phyloP scores from a whole-genome alignment of 2,113 vertebrate species.

The Stercorarius parasiticus region DNA sequence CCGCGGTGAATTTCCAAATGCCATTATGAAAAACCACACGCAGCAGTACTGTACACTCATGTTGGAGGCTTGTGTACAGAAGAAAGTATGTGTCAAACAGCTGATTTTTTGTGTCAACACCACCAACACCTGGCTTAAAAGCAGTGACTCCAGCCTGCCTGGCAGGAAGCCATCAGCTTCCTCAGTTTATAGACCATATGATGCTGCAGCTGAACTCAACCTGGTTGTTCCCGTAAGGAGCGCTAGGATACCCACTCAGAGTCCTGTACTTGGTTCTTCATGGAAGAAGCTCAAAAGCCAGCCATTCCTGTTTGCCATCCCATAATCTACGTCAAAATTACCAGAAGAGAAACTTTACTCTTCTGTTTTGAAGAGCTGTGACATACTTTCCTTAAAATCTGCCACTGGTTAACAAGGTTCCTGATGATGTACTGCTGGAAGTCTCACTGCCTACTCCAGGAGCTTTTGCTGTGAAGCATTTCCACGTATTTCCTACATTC shows the following conservation, averaged over 20 bases:
- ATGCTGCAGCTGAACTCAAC: background rate
- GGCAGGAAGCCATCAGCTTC: background rate
- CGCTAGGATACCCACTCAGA: background rate
- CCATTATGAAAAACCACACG: background rate
- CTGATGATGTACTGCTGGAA: fast-evolving
- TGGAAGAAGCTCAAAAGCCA: background rate
- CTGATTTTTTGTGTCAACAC: background rate
- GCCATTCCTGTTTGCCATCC: background rate
- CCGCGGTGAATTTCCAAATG: background rate
- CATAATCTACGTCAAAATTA: background rate
- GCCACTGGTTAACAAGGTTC: background rate
- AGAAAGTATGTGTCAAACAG: background rate
- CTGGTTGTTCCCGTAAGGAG: fast-evolving
- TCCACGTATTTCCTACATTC: fast-evolving
- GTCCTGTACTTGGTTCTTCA: background rate
- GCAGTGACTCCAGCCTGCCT: background rate
- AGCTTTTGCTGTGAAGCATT: background rate
- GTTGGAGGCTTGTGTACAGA: background rate
- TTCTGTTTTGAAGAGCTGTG: background rate
- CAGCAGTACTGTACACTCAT: background rate
- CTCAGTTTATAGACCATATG: background rate
- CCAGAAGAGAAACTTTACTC: background rate
- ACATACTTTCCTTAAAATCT: background rate
- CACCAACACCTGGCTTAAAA: background rate
- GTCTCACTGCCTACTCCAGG: background rate